Evolutionary conservation across 2,888 invertebrate genomes (phyloP).

Genomic region (Anagyrus pseudococci): DNA sequence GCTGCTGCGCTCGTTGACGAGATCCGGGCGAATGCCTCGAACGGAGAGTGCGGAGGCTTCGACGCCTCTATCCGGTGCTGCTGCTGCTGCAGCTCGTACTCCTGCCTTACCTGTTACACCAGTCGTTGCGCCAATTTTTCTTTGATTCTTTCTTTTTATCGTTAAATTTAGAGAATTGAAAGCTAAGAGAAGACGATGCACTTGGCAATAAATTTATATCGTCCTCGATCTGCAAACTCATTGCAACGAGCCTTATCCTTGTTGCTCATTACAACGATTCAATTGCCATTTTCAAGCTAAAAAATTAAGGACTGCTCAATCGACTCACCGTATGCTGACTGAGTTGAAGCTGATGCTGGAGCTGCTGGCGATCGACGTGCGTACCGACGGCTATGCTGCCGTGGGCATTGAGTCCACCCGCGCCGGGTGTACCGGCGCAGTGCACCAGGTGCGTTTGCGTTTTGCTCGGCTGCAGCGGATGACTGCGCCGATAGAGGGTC

Average conservation of each 20-base stretch:
- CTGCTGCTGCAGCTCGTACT: constrained; percentile 29
- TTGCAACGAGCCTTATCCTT: no score
- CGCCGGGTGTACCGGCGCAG: constrained; percentile 24
- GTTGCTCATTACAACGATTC: no score
- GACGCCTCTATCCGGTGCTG: background rate
- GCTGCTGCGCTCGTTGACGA: background rate
- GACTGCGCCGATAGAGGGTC: constrained; percentile 53
- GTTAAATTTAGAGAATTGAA: no score
- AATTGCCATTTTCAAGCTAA: background rate
- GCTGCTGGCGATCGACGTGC: constrained; percentile 25
- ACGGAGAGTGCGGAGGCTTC: background rate
- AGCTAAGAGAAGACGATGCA: no score
- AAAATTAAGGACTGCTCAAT: background rate
- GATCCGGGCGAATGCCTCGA: constrained; percentile 13
- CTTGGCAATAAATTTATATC: no score
- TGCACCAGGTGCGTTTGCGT: constrained; percentile 46
- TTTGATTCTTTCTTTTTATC: no score
- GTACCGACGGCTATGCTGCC: background rate
- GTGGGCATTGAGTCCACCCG: background rate
- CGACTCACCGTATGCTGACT: constrained; percentile 28
- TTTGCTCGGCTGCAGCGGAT: constrained; percentile 47
- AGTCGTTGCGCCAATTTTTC: no score
- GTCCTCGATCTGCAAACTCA: no score
- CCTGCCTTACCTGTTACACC: constrained; percentile 13
- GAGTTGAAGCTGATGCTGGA: constrained; percentile 25